phyloP scores from a whole-genome alignment of 2,797 vertebrate species.

The Odontamblyopus rebecca region DNA sequence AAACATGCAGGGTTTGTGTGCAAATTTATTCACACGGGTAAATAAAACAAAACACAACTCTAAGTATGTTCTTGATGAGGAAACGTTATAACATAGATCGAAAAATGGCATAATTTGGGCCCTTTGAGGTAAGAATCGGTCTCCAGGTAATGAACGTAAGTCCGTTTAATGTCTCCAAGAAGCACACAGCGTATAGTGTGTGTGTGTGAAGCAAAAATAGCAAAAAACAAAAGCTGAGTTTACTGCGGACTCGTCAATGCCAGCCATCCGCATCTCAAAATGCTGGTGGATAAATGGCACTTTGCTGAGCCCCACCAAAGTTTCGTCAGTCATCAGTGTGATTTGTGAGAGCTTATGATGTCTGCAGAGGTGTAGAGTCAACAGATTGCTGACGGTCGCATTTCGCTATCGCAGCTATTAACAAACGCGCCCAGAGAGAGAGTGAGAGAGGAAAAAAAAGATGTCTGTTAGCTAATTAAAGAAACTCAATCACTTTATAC shows the following conservation, averaged over 20 bases:
- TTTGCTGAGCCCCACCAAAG: conserved; percentile 65
- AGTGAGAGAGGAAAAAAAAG: conserved; percentile 18
- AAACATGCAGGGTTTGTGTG: no score
- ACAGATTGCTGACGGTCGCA: conserved; percentile 66
- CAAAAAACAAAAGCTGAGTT: conserved; percentile 49
- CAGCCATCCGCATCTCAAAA: conserved; percentile 54
- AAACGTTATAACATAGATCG: no score
- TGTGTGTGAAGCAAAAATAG: no score
- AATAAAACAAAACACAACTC: no score
- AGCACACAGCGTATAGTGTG: no score
- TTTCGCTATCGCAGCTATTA: conserved; percentile 48
- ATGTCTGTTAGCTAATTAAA: conserved; percentile 78
- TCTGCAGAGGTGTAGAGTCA: conserved; percentile 62
- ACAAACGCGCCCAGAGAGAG: conserved; percentile 42
- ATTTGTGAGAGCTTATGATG: conserved; percentile 69
- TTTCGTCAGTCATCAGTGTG: conserved; percentile 64
- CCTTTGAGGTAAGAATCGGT: no score
- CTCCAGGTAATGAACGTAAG: no score
- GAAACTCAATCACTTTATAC: conserved; percentile 71
- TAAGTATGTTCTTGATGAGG: no score
- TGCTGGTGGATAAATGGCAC: conserved; percentile 58
- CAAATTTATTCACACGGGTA: no score
- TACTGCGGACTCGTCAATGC: conserved; percentile 29
- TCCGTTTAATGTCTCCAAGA: no score
- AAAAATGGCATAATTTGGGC: no score